Evolutionary conservation across 30 jellyfish, hydroid and myxozoan genomes (phyloP).

Genomic region (Catostylus mosaicus): DNA sequence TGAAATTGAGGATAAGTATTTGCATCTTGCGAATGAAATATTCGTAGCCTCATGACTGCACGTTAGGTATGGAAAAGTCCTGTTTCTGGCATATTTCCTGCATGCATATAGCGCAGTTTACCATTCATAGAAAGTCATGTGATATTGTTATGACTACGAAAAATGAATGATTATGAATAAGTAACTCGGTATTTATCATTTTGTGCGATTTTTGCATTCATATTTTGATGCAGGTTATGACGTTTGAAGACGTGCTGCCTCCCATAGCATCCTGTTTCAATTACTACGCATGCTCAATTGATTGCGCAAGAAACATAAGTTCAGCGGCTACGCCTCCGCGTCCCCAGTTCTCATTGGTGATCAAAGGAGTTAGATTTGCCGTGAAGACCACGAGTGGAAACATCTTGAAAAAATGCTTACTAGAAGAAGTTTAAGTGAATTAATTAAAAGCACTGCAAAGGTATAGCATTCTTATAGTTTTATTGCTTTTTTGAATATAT

Average conservation of each 20-base stretch:
- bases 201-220: not conserved
- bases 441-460: slow-evolving; percentile 30
- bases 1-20: no score
- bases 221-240: slow-evolving; percentile 6
- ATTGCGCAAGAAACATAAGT: not conserved
- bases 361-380: not conserved
- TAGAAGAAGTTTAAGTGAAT: slow-evolving; percentile 33
- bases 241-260: slow-evolving; percentile 5
- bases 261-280: not conserved
- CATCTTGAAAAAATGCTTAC: slow-evolving; percentile 18
- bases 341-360: slow-evolving; percentile 21
- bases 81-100: no score
- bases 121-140: not conserved
- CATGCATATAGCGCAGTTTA: no score
- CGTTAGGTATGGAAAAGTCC: no score
- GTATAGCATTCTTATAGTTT: not conserved
- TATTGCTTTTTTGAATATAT: not conserved
- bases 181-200: not conserved
- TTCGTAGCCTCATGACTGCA: no score
- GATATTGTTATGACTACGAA: not conserved
- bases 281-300: slow-evolving; percentile 48
- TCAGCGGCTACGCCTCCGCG: slow-evolving; percentile 57
- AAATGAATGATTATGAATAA: not conserved
- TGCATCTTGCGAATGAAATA: no score
- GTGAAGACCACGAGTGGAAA: not conserved